Percentiles rank a stretch among this genome's conserved stretches.
These are phyloP conservation scores for Trematocara stigmaticum DNA, from an alignment of 2,113 vertebrate species.

Conservation along the genomic window DNA sequence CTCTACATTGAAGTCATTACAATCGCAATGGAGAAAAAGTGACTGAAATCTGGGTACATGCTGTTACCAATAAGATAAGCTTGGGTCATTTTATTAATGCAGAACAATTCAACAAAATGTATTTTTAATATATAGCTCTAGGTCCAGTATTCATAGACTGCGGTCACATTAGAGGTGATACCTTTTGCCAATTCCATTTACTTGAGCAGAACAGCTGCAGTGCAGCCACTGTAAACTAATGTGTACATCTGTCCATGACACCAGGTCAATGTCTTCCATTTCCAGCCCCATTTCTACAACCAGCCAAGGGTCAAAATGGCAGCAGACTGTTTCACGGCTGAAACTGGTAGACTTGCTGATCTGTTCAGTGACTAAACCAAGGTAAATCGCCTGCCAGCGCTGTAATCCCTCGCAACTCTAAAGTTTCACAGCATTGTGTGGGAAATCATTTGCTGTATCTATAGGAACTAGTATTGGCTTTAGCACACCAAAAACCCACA, in stretches of 20 bases:
- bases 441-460: conserved; percentile 56
- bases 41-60: background rate
- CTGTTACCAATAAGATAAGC: background rate
- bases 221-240: conserved; percentile 57
- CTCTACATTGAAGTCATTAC: background rate
- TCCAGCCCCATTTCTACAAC: conserved; percentile 46
- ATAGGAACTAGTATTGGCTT: conserved; percentile 42
- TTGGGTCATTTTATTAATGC: background rate
- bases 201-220: conserved; percentile 22
- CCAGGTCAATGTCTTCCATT: conserved; percentile 54
- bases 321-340: conserved; percentile 19
- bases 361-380: conserved; percentile 54
- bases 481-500: conserved; percentile 31
- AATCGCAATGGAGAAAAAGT: background rate
- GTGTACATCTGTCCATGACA: conserved; percentile 31
- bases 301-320: conserved; percentile 55
- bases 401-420: conserved; percentile 63
- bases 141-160: background rate
- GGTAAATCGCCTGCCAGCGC: conserved; percentile 52
- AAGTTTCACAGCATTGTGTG: conserved; percentile 66
- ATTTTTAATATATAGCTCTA: background rate
- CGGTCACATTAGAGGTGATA: conserved; percentile 17
- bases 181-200: conserved; percentile 46
- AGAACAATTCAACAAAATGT: background rate
- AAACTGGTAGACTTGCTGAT: conserved; percentile 43